Evolutionary conservation across 1,140 invertebrate species (phyloP), one percentile per base, ranked within the genome.

Genomic region (Onthophagus taurus): DNA sequence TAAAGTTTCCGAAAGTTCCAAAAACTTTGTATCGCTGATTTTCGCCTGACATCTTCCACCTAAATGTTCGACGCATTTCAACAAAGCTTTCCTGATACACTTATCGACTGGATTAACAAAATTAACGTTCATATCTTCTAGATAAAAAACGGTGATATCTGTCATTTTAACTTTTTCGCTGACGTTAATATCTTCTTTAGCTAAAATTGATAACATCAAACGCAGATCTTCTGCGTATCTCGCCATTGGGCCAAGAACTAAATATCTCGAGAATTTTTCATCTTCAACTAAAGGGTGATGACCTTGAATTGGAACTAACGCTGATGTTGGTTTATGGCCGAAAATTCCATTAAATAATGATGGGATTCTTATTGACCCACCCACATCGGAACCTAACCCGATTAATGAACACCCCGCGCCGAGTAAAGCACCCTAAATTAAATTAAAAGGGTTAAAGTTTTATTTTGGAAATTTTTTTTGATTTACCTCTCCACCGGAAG

Each of bases 331-430:
- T 57, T 91, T 93, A 60, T 91, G 86, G 18, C 89, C 88, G 59
- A 87, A 94, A 20, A 94, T 68, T 16, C 91, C 90, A 64, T 81
- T 86, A 58, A 87, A 91, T 29, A 84, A 72, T 8, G 84, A 74
- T 1, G 91, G 91, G 53, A 95, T 68, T 31, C 96, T 76, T 31
- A 90, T 86, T 4, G 90, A 95, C 0, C 95, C 95, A 14, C 93
- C 94, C 54, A 98, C 93, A 65, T 99, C 95, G 1, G 87, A 87
- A 9, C 58, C 59, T 49, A 37, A 17, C 89, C 89, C 88, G 34
- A 92, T 72, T 0, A 84, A 59, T 0, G 85, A 81, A n/a, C 80
- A 86, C 14, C 76, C 86, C 31, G 79, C 61, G 3, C 77, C 77
- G 8, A 89, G 61, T 1, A 89, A 50, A 1, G 82, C 78, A 0